These are phyloP conservation scores for Ariolimax columbianus DNA, from an alignment of 2,888 invertebrate genomes.

Conservation along the genomic window DNA sequence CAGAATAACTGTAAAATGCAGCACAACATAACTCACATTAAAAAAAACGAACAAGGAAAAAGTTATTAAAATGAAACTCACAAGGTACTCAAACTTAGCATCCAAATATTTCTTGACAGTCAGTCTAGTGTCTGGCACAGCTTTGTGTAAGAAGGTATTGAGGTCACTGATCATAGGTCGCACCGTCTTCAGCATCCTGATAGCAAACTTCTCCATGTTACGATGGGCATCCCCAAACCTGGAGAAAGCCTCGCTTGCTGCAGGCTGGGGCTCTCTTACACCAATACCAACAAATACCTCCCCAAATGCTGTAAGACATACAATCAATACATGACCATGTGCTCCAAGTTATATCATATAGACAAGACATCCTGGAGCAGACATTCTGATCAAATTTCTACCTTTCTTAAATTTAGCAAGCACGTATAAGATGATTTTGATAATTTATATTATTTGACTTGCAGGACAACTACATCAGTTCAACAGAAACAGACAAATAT, in stretches of 20 bases:
- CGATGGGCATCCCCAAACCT: slow-evolving; percentile 96
- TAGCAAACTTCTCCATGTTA: slow-evolving; percentile 92
- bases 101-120: slow-evolving; percentile 99
- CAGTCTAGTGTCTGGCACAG: slow-evolving; percentile 97
- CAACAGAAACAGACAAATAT: too few species aligned
- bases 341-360: too few species aligned
- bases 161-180: slow-evolving; percentile 96
- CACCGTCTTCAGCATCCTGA: slow-evolving; percentile 91
- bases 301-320: slow-evolving; percentile 86
- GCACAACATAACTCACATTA: too few species aligned
- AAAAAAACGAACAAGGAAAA: too few species aligned
- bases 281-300: slow-evolving; percentile 96
- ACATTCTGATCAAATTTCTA: too few species aligned
- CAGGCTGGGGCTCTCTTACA: slow-evolving; percentile 95
- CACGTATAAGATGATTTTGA: too few species aligned
- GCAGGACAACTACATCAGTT: too few species aligned
- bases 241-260: slow-evolving; percentile 96
- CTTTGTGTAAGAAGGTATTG: slow-evolving; percentile 95
- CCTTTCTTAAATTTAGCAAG: too few species aligned
- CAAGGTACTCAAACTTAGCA: slow-evolving; percentile 97
- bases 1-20: too few species aligned
- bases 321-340: neutral
- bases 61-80: slow-evolving; percentile 62
- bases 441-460: too few species aligned
- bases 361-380: too few species aligned